Evolutionary conservation across 1,140 invertebrate genomes (phyloP).

Genomic region (Augochlora pura): DNA sequence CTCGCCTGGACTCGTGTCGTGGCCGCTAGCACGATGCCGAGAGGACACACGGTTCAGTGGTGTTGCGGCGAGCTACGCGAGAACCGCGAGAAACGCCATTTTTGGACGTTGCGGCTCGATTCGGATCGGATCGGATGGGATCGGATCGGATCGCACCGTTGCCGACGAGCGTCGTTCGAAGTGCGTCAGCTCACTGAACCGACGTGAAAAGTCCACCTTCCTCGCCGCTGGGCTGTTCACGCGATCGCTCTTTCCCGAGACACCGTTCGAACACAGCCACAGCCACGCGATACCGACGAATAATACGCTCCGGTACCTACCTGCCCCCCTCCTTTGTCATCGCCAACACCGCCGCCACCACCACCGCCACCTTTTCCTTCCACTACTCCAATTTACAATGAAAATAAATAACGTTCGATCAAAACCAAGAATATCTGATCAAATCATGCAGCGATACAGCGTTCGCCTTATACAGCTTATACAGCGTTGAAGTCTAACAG

Average conservation of each 20-base stretch:
- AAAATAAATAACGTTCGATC: neutral
- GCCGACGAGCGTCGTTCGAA: constrained; percentile 60
- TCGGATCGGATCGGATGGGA: no score
- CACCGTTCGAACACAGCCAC: constrained; percentile 39
- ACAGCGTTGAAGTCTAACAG: no score
- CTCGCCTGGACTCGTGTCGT: no score
- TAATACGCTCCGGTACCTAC: constrained; percentile 21
- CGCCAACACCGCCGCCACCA: no score
- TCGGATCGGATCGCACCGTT: constrained; percentile 19
- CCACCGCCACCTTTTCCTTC: neutral
- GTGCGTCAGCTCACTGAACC: constrained; percentile 70
- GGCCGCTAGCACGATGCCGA: constrained; percentile 3
- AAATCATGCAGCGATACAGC: no score
- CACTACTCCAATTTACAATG: neutral
- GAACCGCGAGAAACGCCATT: constrained; percentile 71
- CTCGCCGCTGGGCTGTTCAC: constrained; percentile 9
- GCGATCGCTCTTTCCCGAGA: constrained; percentile 48
- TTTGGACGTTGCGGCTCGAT: constrained; percentile 60
- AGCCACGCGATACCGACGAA: constrained; percentile 36
- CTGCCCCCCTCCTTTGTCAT: neutral
- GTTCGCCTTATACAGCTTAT: no score
- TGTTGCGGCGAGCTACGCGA: constrained; percentile 42
- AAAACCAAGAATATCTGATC: neutral
- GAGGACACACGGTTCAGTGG: neutral
- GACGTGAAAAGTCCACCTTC: constrained; percentile 51